Evolutionary conservation across 1,140 invertebrate species (phyloP).

Genomic region (Oscheius sp.): DNA sequence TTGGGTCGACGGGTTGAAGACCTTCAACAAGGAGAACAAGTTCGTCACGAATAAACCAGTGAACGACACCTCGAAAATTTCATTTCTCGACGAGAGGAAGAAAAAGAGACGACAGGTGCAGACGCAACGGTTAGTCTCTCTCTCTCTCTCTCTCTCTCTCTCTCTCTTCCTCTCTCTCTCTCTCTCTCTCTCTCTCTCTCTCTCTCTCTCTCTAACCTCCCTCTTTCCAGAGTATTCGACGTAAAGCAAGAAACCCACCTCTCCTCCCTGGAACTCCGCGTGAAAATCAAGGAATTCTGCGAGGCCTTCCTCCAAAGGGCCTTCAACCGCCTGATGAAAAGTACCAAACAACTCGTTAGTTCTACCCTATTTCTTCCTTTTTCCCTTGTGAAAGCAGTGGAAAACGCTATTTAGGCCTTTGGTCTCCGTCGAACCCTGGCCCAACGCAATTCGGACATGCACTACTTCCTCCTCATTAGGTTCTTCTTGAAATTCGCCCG

Average conservation of each 20-base stretch:
- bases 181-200: background rate
- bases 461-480: constrained; percentile 38
- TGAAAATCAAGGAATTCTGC: constrained; percentile 1
- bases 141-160: background rate
- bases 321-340: constrained; percentile 30
- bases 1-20: constrained; percentile 85
- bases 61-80: constrained; percentile 11
- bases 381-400: background rate
- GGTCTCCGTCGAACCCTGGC: background rate
- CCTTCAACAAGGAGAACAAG: constrained; percentile 78
- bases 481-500: constrained; percentile 33
- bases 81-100: constrained; percentile 30
- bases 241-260: background rate
- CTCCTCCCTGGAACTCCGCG: constrained; percentile 16
- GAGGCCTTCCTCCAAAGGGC: constrained; percentile 9
- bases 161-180: background rate
- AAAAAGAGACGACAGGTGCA: constrained; percentile 27
- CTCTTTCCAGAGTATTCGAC: background rate
- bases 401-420: constrained; percentile 11
- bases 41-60: constrained; percentile 67
- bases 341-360: constrained; percentile 2
- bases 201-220: no score
- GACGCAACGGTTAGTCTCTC: background rate
- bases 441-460: constrained; percentile 28
- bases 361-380: background rate